Evolutionary conservation across 2,113 vertebrate species (phyloP).

Genomic region (Recurvirostra avosetta): DNA sequence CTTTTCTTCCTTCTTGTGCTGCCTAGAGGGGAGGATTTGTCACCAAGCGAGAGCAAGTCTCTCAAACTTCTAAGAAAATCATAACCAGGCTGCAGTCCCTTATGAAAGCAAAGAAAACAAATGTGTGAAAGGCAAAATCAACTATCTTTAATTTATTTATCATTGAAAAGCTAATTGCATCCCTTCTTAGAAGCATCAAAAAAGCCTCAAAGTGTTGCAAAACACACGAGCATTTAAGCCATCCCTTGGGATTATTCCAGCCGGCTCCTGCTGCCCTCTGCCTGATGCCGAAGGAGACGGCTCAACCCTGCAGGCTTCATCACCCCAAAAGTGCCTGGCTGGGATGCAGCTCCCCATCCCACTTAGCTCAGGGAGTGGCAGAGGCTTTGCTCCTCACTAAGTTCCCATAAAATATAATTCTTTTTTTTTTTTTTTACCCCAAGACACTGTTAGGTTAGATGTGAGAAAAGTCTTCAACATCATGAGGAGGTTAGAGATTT

Average conservation of each 20-base stretch:
- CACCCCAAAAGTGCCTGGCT: background rate
- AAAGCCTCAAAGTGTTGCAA: slow-evolving; percentile 20
- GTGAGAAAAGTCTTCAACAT: background rate
- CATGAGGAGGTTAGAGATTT: background rate
- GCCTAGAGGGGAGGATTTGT: slow-evolving; percentile 41
- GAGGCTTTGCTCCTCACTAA: background rate
- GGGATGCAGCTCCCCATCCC: background rate
- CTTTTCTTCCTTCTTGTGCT: background rate
- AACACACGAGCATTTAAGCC: background rate
- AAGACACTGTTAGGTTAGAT: background rate
- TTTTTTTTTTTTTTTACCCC: no score
- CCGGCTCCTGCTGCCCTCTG: background rate
- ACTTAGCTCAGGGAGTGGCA: background rate
- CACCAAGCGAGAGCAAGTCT: background rate
- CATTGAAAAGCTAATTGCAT: slow-evolving; percentile 40
- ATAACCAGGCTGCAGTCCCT: slow-evolving; percentile 13
- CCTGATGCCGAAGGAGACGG: background rate
- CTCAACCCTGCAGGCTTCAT: background rate
- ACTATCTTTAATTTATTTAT: slow-evolving; percentile 45
- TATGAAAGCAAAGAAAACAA: slow-evolving; percentile 33
- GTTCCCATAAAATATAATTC: background rate
- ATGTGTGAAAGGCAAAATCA: slow-evolving; percentile 30
- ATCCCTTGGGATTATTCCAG: background rate
- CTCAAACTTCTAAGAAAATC: slow-evolving; percentile 37
- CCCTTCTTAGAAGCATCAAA: slow-evolving; percentile 9